Base-by-base conservation (phyloP, 1,140 invertebrate genomes). In the Zophobas atratus region DNA sequence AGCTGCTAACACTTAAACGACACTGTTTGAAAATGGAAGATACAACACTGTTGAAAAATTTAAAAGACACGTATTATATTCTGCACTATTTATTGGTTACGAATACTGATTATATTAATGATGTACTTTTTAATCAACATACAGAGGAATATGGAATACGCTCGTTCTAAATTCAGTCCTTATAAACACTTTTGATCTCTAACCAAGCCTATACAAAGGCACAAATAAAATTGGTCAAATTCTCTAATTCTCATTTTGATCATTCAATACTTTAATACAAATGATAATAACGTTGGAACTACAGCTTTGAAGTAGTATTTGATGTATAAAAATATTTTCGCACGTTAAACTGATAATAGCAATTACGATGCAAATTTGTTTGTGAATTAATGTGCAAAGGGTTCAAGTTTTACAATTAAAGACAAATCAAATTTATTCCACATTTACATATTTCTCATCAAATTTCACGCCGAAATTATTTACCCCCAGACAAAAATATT, bases 161-260 rank as follows among this genome's bases (percentile, higher is more conserved):
- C 8, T 76, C 70, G 2, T 76, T 51, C 49, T 70, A 70, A 70
- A 72, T 72, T 79, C 78, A 79, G 78, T 79, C 74, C 78, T 49
- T 72, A 53, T 5, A 34, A 55, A 53, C 33, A 33, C 53, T 56
- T 70, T 77, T 72, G 57, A 60, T 34, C 63, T 75, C 53, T 78
- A 70, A 75, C 72, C 74, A 81, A 81, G 80, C 80, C 78, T 77
- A 77, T 81, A 73, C 75, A 71, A 80, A 81, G 80, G 80, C 80
- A 81, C 80, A 81, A 81, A 76, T 76, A 79, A 81, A 81, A 81
- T 81, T 81, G 80, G 80, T 81, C 80, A 81, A 79, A 81, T 67
- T 67, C 20, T 67, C 60, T 67, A 67, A 67, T 3, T 20, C 33
- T 67, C 43, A 67, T 67, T 67, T 67, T 67, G 60, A 67, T 67